Evolutionary conservation across 2,797 vertebrate genomes (phyloP).

Genomic region (Pitangus sulphuratus): DNA sequence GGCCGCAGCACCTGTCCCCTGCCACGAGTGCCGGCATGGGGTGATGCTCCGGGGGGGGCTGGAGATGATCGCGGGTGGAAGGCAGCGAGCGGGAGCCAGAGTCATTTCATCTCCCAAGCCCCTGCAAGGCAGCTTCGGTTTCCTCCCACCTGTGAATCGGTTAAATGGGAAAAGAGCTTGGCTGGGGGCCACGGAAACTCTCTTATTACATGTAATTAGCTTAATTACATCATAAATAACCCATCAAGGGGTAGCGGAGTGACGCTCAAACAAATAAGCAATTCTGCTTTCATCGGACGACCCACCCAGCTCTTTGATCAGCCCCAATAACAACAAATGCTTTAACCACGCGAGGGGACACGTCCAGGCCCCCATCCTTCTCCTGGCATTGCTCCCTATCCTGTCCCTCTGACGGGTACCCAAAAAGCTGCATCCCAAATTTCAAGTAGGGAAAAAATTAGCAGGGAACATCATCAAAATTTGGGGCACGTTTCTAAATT

Average conservation of each 20-base stretch:
- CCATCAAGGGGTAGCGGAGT: constrained; percentile 73
- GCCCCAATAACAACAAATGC: constrained; percentile 47
- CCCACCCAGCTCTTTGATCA: constrained; percentile 64
- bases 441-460: not conserved
- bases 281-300: constrained; percentile 57
- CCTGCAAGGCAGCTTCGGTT: constrained; percentile 21
- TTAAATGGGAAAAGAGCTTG: constrained; percentile 73
- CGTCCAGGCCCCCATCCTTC: not conserved
- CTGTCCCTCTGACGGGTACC: not conserved
- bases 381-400: not conserved
- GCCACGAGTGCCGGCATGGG: fast-evolving
- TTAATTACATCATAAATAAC: constrained; percentile 78
- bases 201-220: constrained; percentile 75
- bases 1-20: not conserved
- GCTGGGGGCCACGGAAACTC: constrained; percentile 69
- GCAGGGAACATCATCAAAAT: not conserved
- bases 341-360: not conserved
- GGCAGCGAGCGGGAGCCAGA: not conserved
- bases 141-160: constrained; percentile 72
- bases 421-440: not conserved
- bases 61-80: not conserved
- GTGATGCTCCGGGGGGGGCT: not conserved
- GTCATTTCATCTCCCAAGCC: constrained; percentile 35
- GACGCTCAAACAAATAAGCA: constrained; percentile 72
- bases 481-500: not conserved